These are phyloP conservation scores for Oscheius sp. DNA, from an alignment of 2,888 invertebrate genomes.

Conservation along the genomic window DNA sequence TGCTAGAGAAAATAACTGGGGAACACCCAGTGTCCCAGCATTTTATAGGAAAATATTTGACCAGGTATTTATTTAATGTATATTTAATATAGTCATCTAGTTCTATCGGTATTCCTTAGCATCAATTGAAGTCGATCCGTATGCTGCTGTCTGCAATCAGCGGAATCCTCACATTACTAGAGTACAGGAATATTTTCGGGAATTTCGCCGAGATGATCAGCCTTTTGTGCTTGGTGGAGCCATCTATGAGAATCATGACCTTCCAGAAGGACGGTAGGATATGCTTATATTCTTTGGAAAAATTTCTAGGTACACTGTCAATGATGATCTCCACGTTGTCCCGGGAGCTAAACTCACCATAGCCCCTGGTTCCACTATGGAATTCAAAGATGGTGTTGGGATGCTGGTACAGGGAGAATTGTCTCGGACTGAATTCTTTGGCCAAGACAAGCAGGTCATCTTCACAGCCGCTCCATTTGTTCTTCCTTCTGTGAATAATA, in stretches of 20 bases:
- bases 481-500: conserved; percentile 51
- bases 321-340: conserved; percentile 90
- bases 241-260: conserved; percentile 84
- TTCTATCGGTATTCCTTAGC: conserved; percentile 90
- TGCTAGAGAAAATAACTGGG: conserved; percentile 93
- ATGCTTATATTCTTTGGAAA: neutral
- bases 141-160: conserved; percentile 88
- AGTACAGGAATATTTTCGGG: conserved; percentile 64
- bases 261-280: conserved; percentile 79
- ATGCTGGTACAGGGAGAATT: conserved; percentile 86
- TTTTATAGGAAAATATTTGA: conserved; percentile 76
- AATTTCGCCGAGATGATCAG: conserved; percentile 67
- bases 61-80: conserved; percentile 51
- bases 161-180: conserved; percentile 84
- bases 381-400: conserved; percentile 90
- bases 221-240: conserved; percentile 79
- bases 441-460: conserved; percentile 53
- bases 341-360: conserved; percentile 91
- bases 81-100: conserved; percentile 33
- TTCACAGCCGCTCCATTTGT: conserved; percentile 67
- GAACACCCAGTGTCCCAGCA: conserved; percentile 74
- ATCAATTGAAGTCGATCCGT: conserved; percentile 88
- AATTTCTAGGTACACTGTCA: conserved; percentile 81
- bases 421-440: conserved; percentile 61
- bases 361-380: conserved; percentile 86